phyloP scores from a whole-genome alignment of 1,140 invertebrate genomes.

The Drosophila nasuta region DNA sequence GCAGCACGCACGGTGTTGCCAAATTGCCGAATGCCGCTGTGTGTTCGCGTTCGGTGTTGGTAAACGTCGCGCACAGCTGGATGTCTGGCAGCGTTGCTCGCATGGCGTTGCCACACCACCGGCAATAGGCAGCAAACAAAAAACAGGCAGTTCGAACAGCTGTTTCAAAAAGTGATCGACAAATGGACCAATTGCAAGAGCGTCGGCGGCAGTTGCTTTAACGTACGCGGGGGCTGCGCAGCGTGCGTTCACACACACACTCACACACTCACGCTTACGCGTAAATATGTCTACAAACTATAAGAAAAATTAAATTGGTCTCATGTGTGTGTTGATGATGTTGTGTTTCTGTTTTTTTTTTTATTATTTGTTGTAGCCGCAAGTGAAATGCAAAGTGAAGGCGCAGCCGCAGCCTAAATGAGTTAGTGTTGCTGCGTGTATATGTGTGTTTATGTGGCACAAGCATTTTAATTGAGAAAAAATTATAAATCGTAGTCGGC shows the following conservation, averaged over 20 bases:
- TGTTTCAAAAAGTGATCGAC: slow-evolving; percentile 45
- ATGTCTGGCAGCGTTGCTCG: slow-evolving; percentile 2
- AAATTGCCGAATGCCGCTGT: background rate
- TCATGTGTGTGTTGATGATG: slow-evolving; percentile 10
- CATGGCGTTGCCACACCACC: slow-evolving; percentile 18
- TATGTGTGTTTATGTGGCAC: slow-evolving; percentile 65
- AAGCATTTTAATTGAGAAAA: slow-evolving; percentile 48
- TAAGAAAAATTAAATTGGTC: slow-evolving; percentile 27
- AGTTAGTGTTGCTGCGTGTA: slow-evolving; percentile 12
- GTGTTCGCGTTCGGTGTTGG: background rate
- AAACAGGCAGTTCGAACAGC: slow-evolving; percentile 32
- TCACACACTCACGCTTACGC: too few species aligned
- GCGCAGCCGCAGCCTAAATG: slow-evolving; percentile 51
- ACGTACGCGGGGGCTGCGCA: slow-evolving; percentile 40
- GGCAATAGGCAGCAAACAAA: background rate
- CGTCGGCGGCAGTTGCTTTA: slow-evolving; percentile 31
- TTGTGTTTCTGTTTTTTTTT: slow-evolving; percentile 26
- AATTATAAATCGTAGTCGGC: slow-evolving; percentile 19
- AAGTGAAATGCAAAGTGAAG: slow-evolving; percentile 65
- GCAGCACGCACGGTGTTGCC: slow-evolving; percentile 17
- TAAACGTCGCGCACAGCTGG: background rate
- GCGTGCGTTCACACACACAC: slow-evolving; percentile 24
- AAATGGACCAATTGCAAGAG: slow-evolving; percentile 58
- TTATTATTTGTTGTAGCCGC: slow-evolving; percentile 16
- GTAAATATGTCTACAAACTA: slow-evolving; percentile 4